These are phyloP conservation scores for Acronicta alni DNA, from an alignment of 2,888 invertebrate species.

Conservation along the genomic window DNA sequence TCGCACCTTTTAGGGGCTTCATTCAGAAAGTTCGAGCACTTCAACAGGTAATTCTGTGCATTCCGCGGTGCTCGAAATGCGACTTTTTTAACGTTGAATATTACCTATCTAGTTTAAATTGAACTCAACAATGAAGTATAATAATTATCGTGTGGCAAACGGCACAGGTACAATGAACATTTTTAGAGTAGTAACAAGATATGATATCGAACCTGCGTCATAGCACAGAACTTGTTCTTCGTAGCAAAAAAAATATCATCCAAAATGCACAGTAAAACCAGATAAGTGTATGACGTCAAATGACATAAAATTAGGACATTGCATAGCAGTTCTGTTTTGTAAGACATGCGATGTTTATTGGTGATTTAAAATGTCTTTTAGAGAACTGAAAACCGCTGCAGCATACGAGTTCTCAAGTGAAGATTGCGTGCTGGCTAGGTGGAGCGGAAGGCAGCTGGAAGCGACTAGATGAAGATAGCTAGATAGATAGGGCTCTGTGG, in stretches of 20 bases:
- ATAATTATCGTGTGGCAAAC: neutral
- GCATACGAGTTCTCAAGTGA: too few relatives aligned
- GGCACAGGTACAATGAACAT: neutral
- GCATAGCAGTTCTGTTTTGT: neutral
- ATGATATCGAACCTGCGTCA: conserved; percentile 33
- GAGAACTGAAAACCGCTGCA: too few relatives aligned
- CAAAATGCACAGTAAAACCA: conserved; percentile 24
- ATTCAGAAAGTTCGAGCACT: neutral
- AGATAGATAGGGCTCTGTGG: too few relatives aligned
- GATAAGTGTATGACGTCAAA: conserved; percentile 31
- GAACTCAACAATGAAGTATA: neutral
- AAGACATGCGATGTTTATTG: too few relatives aligned
- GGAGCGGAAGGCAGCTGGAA: too few relatives aligned
- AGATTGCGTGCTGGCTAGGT: too few relatives aligned
- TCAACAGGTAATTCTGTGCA: too few relatives aligned
- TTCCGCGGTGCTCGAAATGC: too few relatives aligned
- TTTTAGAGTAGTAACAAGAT: conserved; percentile 18
- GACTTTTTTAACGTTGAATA: too few relatives aligned
- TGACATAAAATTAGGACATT: neutral
- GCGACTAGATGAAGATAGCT: too few relatives aligned
- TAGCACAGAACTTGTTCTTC: conserved; percentile 20
- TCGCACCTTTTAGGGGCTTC: conserved; percentile 6
- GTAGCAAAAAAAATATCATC: neutral
- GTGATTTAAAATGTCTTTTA: too few relatives aligned
- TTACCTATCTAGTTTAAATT: too few relatives aligned